Base-by-base conservation (phyloP, 2,797 vertebrate genomes). In the Benthosema pterotum region DNA sequence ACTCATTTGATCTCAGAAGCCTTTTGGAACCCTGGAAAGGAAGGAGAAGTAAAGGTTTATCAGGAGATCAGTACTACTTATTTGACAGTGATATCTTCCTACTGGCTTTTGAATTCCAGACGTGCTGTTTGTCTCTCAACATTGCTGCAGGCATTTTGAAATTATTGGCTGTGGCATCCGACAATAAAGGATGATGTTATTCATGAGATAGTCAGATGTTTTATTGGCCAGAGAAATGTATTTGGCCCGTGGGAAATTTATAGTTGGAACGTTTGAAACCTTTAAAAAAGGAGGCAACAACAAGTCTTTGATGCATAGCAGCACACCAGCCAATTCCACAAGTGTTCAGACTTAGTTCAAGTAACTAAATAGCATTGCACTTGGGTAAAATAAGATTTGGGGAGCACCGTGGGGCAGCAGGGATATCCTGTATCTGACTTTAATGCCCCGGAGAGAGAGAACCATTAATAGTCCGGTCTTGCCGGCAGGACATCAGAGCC, bases 1-100 rank as follows among this genome's bases (percentile, higher is more conserved):
- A 97, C 72, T 97, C 95, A 47, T 96, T 97, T 45, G 95, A 97
- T 75, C 95, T 91, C 69, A 96, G 87, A 63, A 96, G 93, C 77
- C 95, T 87, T 77, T 96, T 96, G 2, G 95, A 96, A 69, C 95
- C 95, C 95, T 96, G 70, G 3, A n/a, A 8, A 50, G 67, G 13
- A 78, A 42, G 74, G 42, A 0, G 14, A 63, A 68, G 59, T 5
- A 45, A 49, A 52, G 22, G 54, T 28, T 32, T 9, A 60, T n/a
- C 49, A 49, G 55, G 32, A 38, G 32, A 38, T 38, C 32, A 38
- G 19, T 48, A 63, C 14, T 11, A 32, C 8, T n/a, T n/a, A n/a
- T n/a, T n/a, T n/a, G n/a, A 38, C 32, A 38, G 32, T 8, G 8
- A 38, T 9, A 11, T 38, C 32, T 1, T 8, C 1, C 1, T 9